Evolutionary conservation across 2,113 vertebrate species (phyloP).

Genomic region (Pithys albifrons): DNA sequence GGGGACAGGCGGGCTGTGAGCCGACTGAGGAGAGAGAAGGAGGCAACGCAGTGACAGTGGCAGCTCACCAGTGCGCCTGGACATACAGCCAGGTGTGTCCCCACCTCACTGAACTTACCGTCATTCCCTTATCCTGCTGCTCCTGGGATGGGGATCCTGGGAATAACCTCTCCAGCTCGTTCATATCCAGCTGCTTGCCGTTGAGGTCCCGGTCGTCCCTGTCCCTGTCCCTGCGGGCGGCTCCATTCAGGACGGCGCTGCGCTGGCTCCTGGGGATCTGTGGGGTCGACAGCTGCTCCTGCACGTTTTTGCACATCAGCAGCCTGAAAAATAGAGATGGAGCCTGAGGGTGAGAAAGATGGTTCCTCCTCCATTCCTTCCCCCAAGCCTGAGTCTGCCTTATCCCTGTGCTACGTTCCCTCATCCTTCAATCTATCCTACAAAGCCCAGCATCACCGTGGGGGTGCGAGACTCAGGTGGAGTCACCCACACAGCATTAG

Average conservation of each 20-base stretch:
- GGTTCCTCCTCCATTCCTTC: neutral
- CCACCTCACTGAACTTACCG: constrained; percentile 70
- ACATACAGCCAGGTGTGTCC: neutral
- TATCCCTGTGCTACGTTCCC: neutral
- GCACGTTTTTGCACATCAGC: constrained; percentile 89
- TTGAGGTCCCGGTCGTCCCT: constrained; percentile 69
- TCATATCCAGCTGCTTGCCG: constrained; percentile 78
- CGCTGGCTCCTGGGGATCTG: constrained; percentile 79
- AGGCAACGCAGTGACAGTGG: neutral
- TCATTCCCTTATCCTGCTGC: constrained; percentile 60
- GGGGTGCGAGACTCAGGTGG: neutral
- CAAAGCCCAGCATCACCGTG: fast-evolving
- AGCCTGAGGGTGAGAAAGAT: neutral
- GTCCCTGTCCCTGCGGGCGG: constrained; percentile 66
- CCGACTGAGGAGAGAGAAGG: constrained; percentile 56
- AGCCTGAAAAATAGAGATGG: constrained; percentile 71
- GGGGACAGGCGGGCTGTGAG: constrained; percentile 8
- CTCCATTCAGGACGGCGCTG: constrained; percentile 76
- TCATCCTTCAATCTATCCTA: neutral
- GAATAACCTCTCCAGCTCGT: constrained; percentile 89
- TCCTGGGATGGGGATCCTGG: constrained; percentile 54
- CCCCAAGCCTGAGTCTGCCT: neutral
- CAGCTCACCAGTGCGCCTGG: fast-evolving
- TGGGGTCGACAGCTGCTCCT: constrained; percentile 83
- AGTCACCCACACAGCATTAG: neutral